Base-by-base conservation (phyloP, 1,140 invertebrate genomes). In the Trinorchestia longiramus region DNA sequence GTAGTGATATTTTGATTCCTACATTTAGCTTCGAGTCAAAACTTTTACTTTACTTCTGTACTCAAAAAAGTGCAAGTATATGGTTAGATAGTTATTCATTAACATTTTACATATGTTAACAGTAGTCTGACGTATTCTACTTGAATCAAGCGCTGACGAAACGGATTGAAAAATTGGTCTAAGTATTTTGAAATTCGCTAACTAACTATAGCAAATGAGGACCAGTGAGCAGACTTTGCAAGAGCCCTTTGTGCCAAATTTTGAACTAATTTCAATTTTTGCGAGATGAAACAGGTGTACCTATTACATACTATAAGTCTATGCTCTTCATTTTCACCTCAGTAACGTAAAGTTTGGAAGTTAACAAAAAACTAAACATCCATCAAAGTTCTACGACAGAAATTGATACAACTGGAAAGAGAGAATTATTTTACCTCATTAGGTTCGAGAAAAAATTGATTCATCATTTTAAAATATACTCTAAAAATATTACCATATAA, bases 181-280 rank as follows among this genome's bases (percentile, higher is more conserved):
- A 94, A 94, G 3, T 94, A 94, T 94, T 94, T 94, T 47, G 92
- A 94, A 94, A 94, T 47, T 44, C 40, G 43, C 92, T 94, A 94
- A 94, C 92, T 94, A 94, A 43, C 92, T 94, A 47, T 47, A 45
- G 92, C 92, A 94, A 94, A 94, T 94, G 92, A 94, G 92, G 92
- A 94, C 43, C 44, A 94, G 40, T 42, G 88, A 94, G 92, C 92
- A 45, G 92, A 47, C 92, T 45, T n/a, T 40, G 92, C 44, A 40
- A 94, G 43, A 44, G 40, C 4, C 92, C 36, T 47, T 40, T 45
- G 43, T 94, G 92, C 92, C 92, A 94, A 94, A 94, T 94, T 94
- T 94, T 40, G 3, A 17, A 94, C 11, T 42, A 47, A 94, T 45
- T 77, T 11, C 36, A 28, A 77, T 19, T 77, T 77, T 28, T 77